Evolutionary conservation across 2,888 invertebrate genomes (phyloP).

Genomic region (Amaurobius ferox): DNA sequence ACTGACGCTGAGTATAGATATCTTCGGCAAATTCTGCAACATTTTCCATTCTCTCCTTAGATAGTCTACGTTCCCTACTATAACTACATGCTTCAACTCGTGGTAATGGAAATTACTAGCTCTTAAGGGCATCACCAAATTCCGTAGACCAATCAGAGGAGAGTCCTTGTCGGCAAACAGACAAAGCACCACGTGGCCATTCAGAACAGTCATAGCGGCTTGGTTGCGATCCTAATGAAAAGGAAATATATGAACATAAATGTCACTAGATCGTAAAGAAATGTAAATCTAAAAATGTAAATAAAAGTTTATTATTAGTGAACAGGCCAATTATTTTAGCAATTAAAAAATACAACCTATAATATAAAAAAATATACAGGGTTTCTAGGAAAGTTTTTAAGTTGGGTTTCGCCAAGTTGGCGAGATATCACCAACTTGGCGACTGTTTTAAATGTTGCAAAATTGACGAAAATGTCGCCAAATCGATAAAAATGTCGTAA

Average conservation of each 20-base stretch:
- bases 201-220: conserved; percentile 98
- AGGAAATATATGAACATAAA: not conserved
- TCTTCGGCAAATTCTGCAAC: conserved; percentile 99
- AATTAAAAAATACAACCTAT: too few species aligned
- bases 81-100: conserved; percentile 99
- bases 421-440: too few species aligned
- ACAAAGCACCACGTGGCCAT: conserved; percentile 98
- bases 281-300: too few species aligned
- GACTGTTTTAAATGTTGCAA: too few species aligned
- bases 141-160: conserved; percentile 97
- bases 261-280: too few species aligned
- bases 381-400: too few species aligned
- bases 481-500: too few species aligned
- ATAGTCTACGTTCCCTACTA: conserved; percentile 99
- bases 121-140: conserved; percentile 98
- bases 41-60: conserved; percentile 99
- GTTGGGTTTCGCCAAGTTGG: too few species aligned
- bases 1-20: conserved; percentile 96
- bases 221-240: conserved; percentile 95
- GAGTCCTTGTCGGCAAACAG: conserved; percentile 99
- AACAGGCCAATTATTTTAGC: too few species aligned
- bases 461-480: too few species aligned
- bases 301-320: too few species aligned
- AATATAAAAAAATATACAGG: too few species aligned
- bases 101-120: conserved; percentile 99